Evolutionary conservation across 2,888 invertebrate genomes (phyloP).

Genomic region (Chymomyza amoena): DNA sequence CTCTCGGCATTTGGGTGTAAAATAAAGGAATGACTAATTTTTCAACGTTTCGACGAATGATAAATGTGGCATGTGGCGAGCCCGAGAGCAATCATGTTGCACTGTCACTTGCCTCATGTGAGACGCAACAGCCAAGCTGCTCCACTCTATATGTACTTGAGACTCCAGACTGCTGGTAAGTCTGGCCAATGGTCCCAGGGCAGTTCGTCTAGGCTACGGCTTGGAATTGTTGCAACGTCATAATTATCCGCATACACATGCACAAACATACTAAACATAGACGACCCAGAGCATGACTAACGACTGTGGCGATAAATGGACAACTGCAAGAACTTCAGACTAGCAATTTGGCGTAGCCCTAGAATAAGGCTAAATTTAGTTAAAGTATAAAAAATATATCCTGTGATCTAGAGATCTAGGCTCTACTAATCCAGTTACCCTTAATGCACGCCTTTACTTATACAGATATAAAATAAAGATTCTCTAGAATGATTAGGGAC

Average conservation of each 20-base stretch:
- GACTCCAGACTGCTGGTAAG: neutral
- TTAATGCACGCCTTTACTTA: too few species aligned
- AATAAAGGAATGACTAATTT: conserved; percentile 73
- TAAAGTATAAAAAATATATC: too few species aligned
- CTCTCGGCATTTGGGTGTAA: conserved; percentile 73
- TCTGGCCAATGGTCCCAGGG: conserved; percentile 32
- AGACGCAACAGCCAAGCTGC: conserved; percentile 5
- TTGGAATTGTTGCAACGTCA: conserved; percentile 72
- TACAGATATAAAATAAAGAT: too few species aligned
- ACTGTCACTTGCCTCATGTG: conserved; percentile 62
- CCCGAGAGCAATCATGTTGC: conserved; percentile 73
- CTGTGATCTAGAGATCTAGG: too few species aligned
- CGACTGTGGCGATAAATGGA: conserved; percentile 65
- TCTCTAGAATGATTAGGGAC: too few species aligned
- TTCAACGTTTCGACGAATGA: conserved; percentile 73
- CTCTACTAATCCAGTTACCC: too few species aligned
- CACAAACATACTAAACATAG: conserved; percentile 7
- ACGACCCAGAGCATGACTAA: conserved; percentile 66
- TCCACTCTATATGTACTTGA: neutral
- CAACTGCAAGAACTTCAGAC: conserved; percentile 21
- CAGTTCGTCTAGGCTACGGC: conserved; percentile 48
- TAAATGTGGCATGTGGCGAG: conserved; percentile 73
- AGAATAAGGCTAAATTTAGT: too few species aligned
- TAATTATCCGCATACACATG: conserved; percentile 60
- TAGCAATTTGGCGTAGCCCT: too few species aligned